phyloP scores from a whole-genome alignment of 2,888 invertebrate species.

The Rhimphoctona megacephalus region DNA sequence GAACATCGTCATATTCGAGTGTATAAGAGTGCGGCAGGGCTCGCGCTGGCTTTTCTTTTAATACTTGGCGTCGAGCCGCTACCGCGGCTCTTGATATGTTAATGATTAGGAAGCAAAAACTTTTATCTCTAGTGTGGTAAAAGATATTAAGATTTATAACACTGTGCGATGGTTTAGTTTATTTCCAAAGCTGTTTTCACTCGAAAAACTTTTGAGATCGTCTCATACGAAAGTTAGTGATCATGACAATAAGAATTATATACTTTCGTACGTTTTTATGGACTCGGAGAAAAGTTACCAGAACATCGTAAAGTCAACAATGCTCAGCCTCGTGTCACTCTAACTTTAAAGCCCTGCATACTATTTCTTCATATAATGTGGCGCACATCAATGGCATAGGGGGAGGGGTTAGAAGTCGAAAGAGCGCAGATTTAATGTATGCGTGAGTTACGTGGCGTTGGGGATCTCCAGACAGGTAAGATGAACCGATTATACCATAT shows the following conservation, averaged over 20 bases:
- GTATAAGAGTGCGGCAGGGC: too few relatives aligned
- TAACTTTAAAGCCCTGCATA: not conserved
- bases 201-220: not conserved
- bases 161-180: not conserved
- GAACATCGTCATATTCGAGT: too few relatives aligned
- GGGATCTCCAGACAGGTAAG: constrained; percentile 55
- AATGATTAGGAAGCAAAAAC: not conserved
- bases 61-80: too few relatives aligned
- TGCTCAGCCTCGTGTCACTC: not conserved
- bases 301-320: constrained; percentile 8
- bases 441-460: constrained; percentile 54
- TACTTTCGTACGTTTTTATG: not conserved
- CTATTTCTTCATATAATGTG: constrained; percentile 12
- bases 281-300: not conserved
- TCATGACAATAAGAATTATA: not conserved
- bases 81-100: too few relatives aligned
- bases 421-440: constrained; percentile 50
- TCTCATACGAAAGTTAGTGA: not conserved
- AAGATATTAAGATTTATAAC: not conserved
- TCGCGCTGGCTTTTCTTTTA: too few relatives aligned
- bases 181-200: not conserved
- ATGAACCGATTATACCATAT: constrained; percentile 61
- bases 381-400: constrained; percentile 20
- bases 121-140: not conserved
- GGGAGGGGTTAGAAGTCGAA: constrained; percentile 33